phyloP scores from a whole-genome alignment of 2,113 vertebrate genomes.

The Capra hircus region DNA sequence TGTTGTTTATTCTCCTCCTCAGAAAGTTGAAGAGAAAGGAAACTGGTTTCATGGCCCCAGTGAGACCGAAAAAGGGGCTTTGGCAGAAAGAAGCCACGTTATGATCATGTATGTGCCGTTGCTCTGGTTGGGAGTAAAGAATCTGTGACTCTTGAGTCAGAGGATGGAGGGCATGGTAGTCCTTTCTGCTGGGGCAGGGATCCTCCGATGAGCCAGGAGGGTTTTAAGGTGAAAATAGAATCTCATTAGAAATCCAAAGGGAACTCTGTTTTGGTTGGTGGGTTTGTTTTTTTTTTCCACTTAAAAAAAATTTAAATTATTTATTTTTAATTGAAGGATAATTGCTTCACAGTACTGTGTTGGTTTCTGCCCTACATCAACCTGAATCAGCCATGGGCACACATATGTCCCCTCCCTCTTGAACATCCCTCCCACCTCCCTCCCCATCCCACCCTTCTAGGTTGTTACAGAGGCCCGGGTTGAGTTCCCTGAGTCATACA shows the following conservation, averaged over 20 bases:
- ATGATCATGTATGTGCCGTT: background rate
- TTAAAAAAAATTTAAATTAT: background rate
- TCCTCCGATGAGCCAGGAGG: background rate
- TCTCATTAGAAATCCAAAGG: background rate
- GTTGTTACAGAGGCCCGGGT: background rate
- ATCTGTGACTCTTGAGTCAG: background rate
- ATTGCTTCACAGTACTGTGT: background rate
- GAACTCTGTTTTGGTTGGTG: background rate
- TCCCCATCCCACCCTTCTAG: background rate
- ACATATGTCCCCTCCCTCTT: background rate
- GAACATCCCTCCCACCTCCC: background rate
- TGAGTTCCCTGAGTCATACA: background rate
- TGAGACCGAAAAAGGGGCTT: background rate
- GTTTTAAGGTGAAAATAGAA: background rate
- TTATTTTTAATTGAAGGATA: background rate
- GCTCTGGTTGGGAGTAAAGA: background rate
- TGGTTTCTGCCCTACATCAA: background rate
- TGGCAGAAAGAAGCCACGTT: background rate
- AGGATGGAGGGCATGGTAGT: background rate
- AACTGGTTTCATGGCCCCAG: background rate
- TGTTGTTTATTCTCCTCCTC: background rate
- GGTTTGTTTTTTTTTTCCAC: no score
- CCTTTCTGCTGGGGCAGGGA: background rate
- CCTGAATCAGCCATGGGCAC: background rate
- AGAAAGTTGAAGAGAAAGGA: conserved; percentile 11